Percentiles rank a stretch among this genome's conserved stretches.
Conservation (phyloP, 2,113 vertebrate genomes). For the Heptranchias perlo region DNA sequence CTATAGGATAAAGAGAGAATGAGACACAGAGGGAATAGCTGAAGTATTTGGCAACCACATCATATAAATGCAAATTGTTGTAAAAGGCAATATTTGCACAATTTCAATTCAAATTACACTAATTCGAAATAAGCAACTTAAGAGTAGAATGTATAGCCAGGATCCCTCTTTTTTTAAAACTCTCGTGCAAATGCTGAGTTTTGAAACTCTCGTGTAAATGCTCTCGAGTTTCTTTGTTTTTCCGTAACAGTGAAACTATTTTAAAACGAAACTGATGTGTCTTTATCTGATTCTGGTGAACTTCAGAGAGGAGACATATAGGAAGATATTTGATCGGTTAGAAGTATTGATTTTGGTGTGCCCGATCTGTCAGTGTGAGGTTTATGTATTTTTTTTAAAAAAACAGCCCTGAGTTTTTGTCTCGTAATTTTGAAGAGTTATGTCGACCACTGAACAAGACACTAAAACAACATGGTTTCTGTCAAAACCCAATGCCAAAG, state of each 20-base stretch:
- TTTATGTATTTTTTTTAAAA: not conserved
- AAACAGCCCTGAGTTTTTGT: not conserved
- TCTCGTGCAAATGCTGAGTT: too few relatives aligned
- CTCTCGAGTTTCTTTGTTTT: not conserved
- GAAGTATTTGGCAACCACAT: too few relatives aligned
- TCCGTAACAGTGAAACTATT: not conserved
- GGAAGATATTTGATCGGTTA: not conserved
- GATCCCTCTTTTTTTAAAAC: not conserved
- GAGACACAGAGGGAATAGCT: too few relatives aligned
- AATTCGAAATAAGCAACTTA: not conserved
- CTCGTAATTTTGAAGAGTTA: not conserved
- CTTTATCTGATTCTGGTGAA: constrained; percentile 11
- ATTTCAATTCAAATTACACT: not conserved
- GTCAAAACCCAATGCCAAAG: not conserved
- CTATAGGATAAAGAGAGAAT: too few relatives aligned
- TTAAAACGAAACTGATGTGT: not conserved
- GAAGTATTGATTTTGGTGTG: not conserved
- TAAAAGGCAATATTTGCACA: not conserved
- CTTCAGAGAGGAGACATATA: not conserved
- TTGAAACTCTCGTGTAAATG: not conserved
- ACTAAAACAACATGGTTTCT: not conserved
- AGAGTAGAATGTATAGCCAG: not conserved
- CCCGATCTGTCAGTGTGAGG: not conserved
- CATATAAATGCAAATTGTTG: too few relatives aligned
- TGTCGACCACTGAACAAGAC: not conserved